These are phyloP conservation scores for Babylonia areolata DNA, from an alignment of 1,140 invertebrate genomes.

Conservation along the genomic window DNA sequence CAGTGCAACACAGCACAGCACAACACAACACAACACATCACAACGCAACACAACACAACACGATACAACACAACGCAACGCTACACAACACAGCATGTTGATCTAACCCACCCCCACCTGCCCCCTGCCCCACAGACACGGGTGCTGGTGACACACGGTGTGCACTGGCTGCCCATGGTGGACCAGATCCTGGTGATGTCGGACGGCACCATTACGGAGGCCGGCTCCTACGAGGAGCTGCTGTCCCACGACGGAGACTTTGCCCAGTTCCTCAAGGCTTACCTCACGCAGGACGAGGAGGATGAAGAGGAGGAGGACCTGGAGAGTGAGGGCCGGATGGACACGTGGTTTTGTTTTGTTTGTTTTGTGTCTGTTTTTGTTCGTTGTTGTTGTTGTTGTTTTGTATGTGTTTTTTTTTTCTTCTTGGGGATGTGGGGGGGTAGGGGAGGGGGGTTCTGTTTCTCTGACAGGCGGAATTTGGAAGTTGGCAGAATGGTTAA, in stretches of 20 bases:
- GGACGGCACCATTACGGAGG: constrained; percentile 72
- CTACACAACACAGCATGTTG: too few relatives aligned
- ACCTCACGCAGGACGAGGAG: constrained; percentile 52
- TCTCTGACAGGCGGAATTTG: too few relatives aligned
- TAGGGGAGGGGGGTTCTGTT: too few relatives aligned
- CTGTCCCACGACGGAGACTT: constrained; percentile 71
- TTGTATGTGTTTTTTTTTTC: too few relatives aligned
- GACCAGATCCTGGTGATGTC: constrained; percentile 80
- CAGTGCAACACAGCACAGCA: too few relatives aligned
- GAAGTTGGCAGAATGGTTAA: too few relatives aligned
- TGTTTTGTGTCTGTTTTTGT: too few relatives aligned
- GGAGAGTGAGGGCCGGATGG: constrained; percentile 52
- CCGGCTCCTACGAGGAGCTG: constrained; percentile 72
- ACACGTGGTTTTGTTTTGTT: neutral
- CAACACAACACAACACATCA: too few relatives aligned
- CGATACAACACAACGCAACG: too few relatives aligned
- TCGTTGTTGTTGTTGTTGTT: too few relatives aligned
- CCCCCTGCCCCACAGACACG: constrained; percentile 60
- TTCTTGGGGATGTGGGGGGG: too few relatives aligned
- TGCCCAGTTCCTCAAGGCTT: constrained; percentile 72
- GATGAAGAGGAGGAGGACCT: constrained; percentile 57
- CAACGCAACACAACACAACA: too few relatives aligned
- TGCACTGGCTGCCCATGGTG: constrained; percentile 74
- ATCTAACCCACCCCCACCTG: neutral
- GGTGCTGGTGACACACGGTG: constrained; percentile 70